Evolutionary conservation across 1,140 invertebrate genomes (phyloP), one percentile per base, ranked within the genome.

Genomic region (Chrysopa pallens): DNA sequence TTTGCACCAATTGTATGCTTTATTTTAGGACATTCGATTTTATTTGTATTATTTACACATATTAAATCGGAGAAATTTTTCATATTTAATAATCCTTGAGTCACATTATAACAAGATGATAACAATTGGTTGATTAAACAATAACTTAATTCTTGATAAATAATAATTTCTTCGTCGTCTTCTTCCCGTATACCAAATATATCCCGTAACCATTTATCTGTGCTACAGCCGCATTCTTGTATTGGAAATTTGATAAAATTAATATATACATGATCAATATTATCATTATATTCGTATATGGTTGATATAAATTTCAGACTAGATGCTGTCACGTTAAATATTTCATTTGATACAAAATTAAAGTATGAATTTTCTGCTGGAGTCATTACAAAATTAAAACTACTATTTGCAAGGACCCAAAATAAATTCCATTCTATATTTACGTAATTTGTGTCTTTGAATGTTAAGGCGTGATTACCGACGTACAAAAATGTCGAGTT

Each of bases 381-480:
- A 23, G 17, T 23, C 17, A 23, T 23, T 23, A 23, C 17, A 23
- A 23, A 23, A 4, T 53, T 53, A 41, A 81, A 68, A 14, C 74
- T 70, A 35, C 73, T 62, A 0, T 59, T 43, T 7, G 69, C 62
- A 4, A 81, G 48, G 23, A 62, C 53, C 15, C 69, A 57, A 50
- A 82, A 80, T 12, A 69, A 64, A 49, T 81, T 81, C 42, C 69
- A 58, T 40, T 75, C 70, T 46, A 83, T 69, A 6, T 58, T 52
- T 9, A 81, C 62, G 45, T 60, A 66, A 50, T 72, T 78, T 71
- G 75, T 78, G 6, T 73, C 64, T 6, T 69, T 62, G 8, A 84
- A 53, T 13, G 63, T 62, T 27, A 81, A 68, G 13, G 72, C 70
- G 27, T 58, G 58, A 8, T 61, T 58, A 14, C 62, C 59, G 6